Evolutionary conservation across 2,888 invertebrate species (phyloP).

Genomic region (Pterostichus madidus): DNA sequence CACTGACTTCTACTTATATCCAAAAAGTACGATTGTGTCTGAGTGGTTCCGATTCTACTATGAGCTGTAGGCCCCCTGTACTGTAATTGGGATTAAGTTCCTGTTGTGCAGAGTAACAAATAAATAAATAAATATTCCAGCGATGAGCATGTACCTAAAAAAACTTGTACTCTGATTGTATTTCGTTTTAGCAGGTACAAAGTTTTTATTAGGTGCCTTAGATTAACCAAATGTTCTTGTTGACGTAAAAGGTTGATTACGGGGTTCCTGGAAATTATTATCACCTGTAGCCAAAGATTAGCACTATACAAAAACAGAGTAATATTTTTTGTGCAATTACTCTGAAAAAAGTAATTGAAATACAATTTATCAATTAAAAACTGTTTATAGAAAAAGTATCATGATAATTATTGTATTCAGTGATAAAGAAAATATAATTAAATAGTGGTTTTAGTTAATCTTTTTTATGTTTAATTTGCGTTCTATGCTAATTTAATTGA

Average conservation of each 20-base stretch:
- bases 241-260: constrained; percentile 23
- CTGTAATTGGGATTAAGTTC: too few species aligned
- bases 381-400: constrained; percentile 1
- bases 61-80: too few species aligned
- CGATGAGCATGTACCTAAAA: too few species aligned
- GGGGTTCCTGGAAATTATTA: constrained; percentile 34
- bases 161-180: not conserved
- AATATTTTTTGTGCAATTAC: constrained; percentile 38
- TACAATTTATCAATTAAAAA: constrained; percentile 40
- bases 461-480: constrained; percentile 5
- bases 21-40: too few species aligned
- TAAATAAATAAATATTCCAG: too few species aligned
- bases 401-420: constrained; percentile 30
- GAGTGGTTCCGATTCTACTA: too few species aligned
- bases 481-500: not conserved
- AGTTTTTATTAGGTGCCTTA: constrained; percentile 1
- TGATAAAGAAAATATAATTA: constrained; percentile 18
- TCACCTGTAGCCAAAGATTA: constrained; percentile 39
- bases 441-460: not conserved
- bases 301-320: constrained; percentile 6
- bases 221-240: constrained; percentile 18
- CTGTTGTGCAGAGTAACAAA: too few species aligned
- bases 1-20: too few species aligned
- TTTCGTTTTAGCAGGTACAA: constrained; percentile 6
- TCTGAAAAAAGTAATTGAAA: constrained; percentile 29